Percentiles rank a stretch among this genome's conserved stretches.
phyloP scores from a whole-genome alignment of 2,797 vertebrate genomes.

The Odontamblyopus lacepedii region DNA sequence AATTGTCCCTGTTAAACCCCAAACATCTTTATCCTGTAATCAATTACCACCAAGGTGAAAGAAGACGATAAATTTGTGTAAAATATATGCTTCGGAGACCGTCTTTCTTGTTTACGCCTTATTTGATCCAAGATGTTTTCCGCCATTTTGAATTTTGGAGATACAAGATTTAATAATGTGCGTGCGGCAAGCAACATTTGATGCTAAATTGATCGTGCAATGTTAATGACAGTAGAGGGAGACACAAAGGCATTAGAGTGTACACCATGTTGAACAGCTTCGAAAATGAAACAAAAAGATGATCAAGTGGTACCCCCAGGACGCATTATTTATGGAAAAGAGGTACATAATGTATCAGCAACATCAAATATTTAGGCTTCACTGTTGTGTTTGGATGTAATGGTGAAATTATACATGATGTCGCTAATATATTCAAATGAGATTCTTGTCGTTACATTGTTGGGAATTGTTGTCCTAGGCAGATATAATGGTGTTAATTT shows the following conservation, averaged over 20 bases:
- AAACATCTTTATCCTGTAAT: slow-evolving; percentile 70
- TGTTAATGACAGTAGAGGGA: slow-evolving; percentile 21
- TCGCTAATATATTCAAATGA: slow-evolving; percentile 12
- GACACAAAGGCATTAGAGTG: slow-evolving; percentile 1
- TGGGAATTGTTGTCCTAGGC: slow-evolving; percentile 2
- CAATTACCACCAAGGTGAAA: slow-evolving; percentile 73
- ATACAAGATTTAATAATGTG: slow-evolving; percentile 56
- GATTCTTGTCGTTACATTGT: slow-evolving; percentile 2
- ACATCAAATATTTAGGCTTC: slow-evolving; percentile 18
- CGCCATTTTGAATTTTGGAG: slow-evolving; percentile 36
- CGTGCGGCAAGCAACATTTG: slow-evolving; percentile 23
- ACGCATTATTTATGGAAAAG: slow-evolving; percentile 24
- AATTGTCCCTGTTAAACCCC: slow-evolving; percentile 59
- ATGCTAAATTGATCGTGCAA: slow-evolving; percentile 47
- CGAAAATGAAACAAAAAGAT: slow-evolving; percentile 30
- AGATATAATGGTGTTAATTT: slow-evolving; percentile 7
- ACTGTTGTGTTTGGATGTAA: slow-evolving; percentile 27
- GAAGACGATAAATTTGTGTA: slow-evolving; percentile 65
- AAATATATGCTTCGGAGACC: slow-evolving; percentile 47
- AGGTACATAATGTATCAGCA: slow-evolving; percentile 30
- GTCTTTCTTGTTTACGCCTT: slow-evolving; percentile 49
- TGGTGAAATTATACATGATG: slow-evolving; percentile 13
- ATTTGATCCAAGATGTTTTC: slow-evolving; percentile 52
- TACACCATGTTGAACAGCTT: slow-evolving; percentile 15
- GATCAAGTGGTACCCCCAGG: slow-evolving; percentile 13